A percentile compares a stretch with the other conserved stretches of the same genome.
Evolutionary conservation across 2,113 vertebrate species (phyloP).

Genomic region (Bagarius yarrelli): DNA sequence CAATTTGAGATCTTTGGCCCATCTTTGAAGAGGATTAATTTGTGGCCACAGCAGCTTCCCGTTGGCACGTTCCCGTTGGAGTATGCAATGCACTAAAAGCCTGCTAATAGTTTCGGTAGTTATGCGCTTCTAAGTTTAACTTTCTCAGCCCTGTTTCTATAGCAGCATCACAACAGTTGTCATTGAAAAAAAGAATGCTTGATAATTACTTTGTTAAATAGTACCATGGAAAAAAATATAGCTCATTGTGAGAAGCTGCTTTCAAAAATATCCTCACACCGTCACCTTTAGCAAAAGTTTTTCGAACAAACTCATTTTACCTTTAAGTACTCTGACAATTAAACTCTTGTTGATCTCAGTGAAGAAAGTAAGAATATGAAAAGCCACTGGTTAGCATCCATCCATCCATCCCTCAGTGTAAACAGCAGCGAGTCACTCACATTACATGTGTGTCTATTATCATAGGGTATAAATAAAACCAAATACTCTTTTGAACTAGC

Average conservation of each 20-base stretch:
- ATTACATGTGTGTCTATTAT: neutral
- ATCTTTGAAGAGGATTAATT: conserved; percentile 49
- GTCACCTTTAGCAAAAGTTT: conserved; percentile 46
- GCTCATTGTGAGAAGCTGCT: conserved; percentile 43
- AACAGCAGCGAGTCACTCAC: neutral
- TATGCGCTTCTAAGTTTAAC: conserved; percentile 48
- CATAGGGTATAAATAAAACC: no score
- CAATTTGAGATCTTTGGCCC: conserved; percentile 39
- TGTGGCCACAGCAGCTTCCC: conserved; percentile 42
- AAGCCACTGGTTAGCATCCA: neutral
- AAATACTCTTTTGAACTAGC: no score
- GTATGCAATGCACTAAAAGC: conserved; percentile 26
- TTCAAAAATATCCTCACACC: conserved; percentile 35
- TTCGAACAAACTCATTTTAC: conserved; percentile 24
- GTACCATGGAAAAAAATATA: conserved; percentile 40
- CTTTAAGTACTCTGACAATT: conserved; percentile 17
- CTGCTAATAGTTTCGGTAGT: conserved; percentile 50
- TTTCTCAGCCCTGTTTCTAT: conserved; percentile 48
- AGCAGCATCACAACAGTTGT: conserved; percentile 50
- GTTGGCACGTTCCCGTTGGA: conserved; percentile 34
- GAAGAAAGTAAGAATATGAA: conserved; percentile 3
- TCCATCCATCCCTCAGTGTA: neutral
- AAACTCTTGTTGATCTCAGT: neutral
- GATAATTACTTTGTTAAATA: conserved; percentile 58
- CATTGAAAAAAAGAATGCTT: conserved; percentile 54